Base-by-base conservation (phyloP, 2,113 vertebrate species). In the Chlamydotis undulata region DNA sequence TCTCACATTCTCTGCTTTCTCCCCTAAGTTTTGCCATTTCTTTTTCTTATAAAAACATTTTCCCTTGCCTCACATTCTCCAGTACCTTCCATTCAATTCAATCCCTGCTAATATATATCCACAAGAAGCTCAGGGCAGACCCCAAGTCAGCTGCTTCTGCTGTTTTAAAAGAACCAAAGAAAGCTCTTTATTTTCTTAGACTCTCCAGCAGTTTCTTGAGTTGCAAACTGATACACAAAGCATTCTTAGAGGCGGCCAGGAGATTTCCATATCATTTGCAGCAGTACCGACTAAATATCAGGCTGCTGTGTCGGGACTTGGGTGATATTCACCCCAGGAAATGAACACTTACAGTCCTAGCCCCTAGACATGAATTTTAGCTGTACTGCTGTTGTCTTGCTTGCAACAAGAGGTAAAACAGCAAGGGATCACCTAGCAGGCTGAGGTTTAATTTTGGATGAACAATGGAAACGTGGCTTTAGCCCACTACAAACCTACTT, bases 21-120 rank as follows among this genome's bases (percentile, higher is more conserved):
- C 88, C 80, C 91, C 70, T 59, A 98, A 98, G 87, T 98, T 98
- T 98, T 98, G 95, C 96, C 97, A 96, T 97, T 98, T 98, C 97
- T 98, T 97, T 86, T 87, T 67, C 97, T 97, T 96, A 90, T 96
- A 89, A 97, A 98, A 98, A 98, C 93, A 97, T 97, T 97, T 97
- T 95, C 77, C 49, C 43, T 96, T 93, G 95, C 88, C 73, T 95
- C 84, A 56, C 87, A 96, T 96, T 97, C 96, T 95, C 95, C 96
- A 63, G 81, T 11, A 94, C 88, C 64, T 94, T 87, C 95, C 37
- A 61, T 57, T 97, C 81, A 93, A 97, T 98, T 97, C 80, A 95
- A n/a, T 82, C 85, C 77, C 59, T 96, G 93, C 52, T 90, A 96
- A 96, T 93, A 91, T 14, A 70, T 53, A 92, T 65, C 91, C 93